Percentiles rank a stretch among this genome's conserved stretches.
Evolutionary conservation across 2,797 vertebrate species (phyloP).

Genomic region (Sylvilagus floridanus): DNA sequence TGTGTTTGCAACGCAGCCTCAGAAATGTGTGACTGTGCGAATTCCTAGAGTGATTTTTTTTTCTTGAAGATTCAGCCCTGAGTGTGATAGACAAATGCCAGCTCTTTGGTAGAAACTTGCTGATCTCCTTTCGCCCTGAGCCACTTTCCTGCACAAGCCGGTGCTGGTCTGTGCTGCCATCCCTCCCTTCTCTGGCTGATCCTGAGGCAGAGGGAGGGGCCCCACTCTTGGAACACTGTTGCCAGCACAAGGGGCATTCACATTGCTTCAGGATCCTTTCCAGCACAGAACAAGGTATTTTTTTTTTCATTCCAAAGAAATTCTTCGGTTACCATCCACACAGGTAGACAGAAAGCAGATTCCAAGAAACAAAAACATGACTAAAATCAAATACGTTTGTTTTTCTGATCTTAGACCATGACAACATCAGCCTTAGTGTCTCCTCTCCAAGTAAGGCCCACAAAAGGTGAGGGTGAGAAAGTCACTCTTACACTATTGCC

Average conservation of each 20-base stretch:
- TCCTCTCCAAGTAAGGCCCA: not conserved
- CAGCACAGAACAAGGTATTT: not conserved
- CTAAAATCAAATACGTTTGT: not conserved
- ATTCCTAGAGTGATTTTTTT: not conserved
- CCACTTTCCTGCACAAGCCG: not conserved
- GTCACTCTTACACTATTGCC: not conserved
- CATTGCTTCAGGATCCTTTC: not conserved
- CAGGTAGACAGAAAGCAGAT: slow-evolving; percentile 20
- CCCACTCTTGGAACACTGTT: not conserved
- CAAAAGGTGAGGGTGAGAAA: slow-evolving; percentile 3
- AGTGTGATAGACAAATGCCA: not conserved
- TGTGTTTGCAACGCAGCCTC: not conserved
- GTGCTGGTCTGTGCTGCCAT: not conserved
- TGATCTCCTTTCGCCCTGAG: not conserved
- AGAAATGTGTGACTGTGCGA: not conserved
- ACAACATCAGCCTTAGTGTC: not conserved
- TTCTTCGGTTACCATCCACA: not conserved
- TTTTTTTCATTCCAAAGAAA: slow-evolving; percentile 16
- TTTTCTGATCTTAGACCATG: not conserved
- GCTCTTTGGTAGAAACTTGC: not conserved
- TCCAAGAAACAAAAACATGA: not conserved
- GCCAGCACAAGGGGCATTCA: not conserved
- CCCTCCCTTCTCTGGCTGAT: not conserved
- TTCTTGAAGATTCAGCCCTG: not conserved
- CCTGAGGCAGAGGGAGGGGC: not conserved